phyloP scores from a whole-genome alignment of 2,888 invertebrate species.

The Chorisops tibialis region DNA sequence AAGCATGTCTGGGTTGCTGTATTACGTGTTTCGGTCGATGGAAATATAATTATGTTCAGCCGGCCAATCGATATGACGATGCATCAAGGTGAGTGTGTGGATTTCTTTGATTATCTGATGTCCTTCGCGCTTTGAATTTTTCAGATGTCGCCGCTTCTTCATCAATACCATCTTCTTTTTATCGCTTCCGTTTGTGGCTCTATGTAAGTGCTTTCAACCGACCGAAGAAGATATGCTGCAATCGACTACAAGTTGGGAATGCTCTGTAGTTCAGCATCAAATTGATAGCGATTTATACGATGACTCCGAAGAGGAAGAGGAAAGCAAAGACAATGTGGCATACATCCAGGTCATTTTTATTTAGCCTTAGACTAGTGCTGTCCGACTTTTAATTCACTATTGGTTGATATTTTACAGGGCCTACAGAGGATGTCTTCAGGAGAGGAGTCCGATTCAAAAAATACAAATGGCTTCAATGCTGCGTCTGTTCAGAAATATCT shows the following conservation, averaged over 20 bases:
- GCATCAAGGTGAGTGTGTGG: slow-evolving; percentile 36
- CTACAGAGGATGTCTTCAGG: background rate
- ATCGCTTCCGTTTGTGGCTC: slow-evolving; percentile 39
- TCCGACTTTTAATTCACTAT: background rate
- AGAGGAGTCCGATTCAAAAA: background rate
- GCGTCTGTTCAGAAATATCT: slow-evolving; percentile 17
- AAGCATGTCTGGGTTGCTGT: slow-evolving; percentile 40
- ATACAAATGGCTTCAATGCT: background rate
- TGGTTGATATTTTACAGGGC: background rate
- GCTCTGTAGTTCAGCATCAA: slow-evolving; percentile 33
- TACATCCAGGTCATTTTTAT: background rate
- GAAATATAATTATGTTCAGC: slow-evolving; percentile 41
- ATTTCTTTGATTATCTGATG: no score
- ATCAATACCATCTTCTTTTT: slow-evolving; percentile 41
- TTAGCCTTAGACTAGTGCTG: background rate
- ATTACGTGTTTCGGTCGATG: slow-evolving; percentile 34
- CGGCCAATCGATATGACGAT: slow-evolving; percentile 37
- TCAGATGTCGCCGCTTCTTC: slow-evolving; percentile 38
- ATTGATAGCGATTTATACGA: slow-evolving; percentile 17
- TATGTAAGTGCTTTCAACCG: slow-evolving; percentile 42
- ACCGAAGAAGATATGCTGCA: slow-evolving; percentile 39
- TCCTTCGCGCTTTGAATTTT: no score
- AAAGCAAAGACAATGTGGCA: slow-evolving; percentile 1
- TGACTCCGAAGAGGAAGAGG: slow-evolving; percentile 34
- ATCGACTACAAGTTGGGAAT: slow-evolving; percentile 38